Evolutionary conservation across 2,113 vertebrate genomes (phyloP).

Genomic region (Gymnogyps californianus): DNA sequence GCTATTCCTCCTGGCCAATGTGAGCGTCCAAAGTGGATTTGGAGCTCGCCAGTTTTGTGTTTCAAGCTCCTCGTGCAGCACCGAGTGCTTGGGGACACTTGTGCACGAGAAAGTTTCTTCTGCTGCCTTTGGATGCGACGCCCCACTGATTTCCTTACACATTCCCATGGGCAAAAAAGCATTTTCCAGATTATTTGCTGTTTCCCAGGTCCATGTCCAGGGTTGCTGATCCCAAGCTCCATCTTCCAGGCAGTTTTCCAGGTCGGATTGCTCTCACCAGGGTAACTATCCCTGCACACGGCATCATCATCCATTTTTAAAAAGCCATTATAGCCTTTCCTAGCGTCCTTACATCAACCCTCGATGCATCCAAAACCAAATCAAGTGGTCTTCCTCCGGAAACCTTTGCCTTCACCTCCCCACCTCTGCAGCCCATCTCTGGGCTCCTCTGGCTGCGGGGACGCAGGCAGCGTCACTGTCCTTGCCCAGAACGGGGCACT

Average conservation of each 20-base stretch:
- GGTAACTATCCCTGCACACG: fast-evolving
- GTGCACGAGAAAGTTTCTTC: neutral
- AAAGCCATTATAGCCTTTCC: neutral
- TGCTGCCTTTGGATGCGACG: fast-evolving
- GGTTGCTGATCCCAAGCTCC: neutral
- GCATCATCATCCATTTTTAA: fast-evolving
- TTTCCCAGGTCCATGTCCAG: neutral
- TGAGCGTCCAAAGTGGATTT: fast-evolving
- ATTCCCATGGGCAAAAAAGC: neutral
- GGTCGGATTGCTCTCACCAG: neutral
- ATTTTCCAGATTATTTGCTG: neutral
- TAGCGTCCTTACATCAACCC: neutral
- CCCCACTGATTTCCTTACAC: fast-evolving
- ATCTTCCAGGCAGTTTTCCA: neutral
- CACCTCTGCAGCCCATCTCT: neutral
- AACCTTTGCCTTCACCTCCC: neutral
- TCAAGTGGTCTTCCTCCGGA: neutral
- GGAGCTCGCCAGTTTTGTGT: neutral
- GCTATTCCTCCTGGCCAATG: neutral
- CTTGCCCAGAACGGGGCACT: too few relatives aligned
- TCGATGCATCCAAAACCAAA: neutral
- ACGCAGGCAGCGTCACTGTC: fast-evolving
- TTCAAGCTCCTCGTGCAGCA: fast-evolving
- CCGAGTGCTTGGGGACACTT: fast-evolving
- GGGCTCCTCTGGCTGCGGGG: neutral